Evolutionary conservation across 2,888 invertebrate species (phyloP).

Genomic region (Germaria angustata): DNA sequence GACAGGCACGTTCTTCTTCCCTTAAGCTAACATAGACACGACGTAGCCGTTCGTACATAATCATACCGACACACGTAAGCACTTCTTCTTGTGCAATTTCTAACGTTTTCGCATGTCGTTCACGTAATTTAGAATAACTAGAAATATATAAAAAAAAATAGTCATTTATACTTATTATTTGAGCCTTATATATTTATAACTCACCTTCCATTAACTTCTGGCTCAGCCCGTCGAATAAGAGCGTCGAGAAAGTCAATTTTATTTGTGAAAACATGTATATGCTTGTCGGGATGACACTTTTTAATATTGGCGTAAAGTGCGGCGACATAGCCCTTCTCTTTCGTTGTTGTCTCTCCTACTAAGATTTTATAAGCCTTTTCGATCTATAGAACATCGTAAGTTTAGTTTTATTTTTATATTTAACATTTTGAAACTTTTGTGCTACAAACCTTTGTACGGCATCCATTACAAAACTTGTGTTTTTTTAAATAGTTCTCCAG

Average conservation of each 20-base stretch:
- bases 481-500: constrained; percentile 94
- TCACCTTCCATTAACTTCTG: constrained; percentile 92
- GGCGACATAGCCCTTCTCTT: constrained; percentile 94
- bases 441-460: constrained; percentile 89
- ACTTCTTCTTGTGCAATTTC: constrained; percentile 98
- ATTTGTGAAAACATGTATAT: constrained; percentile 90
- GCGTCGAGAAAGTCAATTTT: constrained; percentile 94
- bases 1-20: constrained; percentile 96
- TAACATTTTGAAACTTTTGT: neutral
- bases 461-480: constrained; percentile 96
- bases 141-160: neutral
- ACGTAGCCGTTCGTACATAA: constrained; percentile 93
- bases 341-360: constrained; percentile 90
- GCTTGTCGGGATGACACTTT: constrained; percentile 91
- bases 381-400: constrained; percentile 79
- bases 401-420: neutral
- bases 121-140: constrained; percentile 85
- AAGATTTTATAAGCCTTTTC: constrained; percentile 91
- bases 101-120: constrained; percentile 96
- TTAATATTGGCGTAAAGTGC: constrained; percentile 92
- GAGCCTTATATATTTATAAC: too few relatives aligned
- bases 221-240: constrained; percentile 93
- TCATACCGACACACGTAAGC: constrained; percentile 95
- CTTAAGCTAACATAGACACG: constrained; percentile 91
- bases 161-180: neutral